A percentile compares a stretch with the other conserved stretches of the same genome.
These are phyloP conservation scores for Liparis tanakae DNA, from an alignment of 2,797 vertebrate species.

Conservation along the genomic window DNA sequence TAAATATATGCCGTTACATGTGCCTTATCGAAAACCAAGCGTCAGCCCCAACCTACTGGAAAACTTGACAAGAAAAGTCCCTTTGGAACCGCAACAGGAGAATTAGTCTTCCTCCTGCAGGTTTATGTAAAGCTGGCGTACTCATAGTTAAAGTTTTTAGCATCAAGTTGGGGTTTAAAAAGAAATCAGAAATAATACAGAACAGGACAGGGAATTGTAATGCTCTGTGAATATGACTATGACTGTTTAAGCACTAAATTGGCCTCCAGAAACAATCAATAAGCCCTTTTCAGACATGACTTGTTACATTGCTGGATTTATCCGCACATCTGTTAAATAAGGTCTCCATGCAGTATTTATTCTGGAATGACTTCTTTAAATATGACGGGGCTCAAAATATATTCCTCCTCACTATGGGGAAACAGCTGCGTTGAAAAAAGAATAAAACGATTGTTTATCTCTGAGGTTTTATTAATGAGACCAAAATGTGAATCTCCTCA, in stretches of 20 bases:
- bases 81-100: slow-evolving; percentile 25
- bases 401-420: slow-evolving; percentile 1
- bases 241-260: not conserved
- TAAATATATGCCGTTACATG: slow-evolving; percentile 45
- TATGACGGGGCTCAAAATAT: not conserved
- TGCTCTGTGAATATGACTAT: slow-evolving; percentile 19
- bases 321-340: not conserved
- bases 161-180: not conserved
- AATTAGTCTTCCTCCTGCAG: slow-evolving; percentile 9
- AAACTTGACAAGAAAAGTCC: slow-evolving; percentile 12
- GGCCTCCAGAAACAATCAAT: not conserved
- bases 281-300: slow-evolving; percentile 22
- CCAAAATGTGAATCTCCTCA: not conserved
- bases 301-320: not conserved
- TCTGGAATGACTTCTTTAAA: not conserved
- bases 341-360: not conserved
- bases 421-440: slow-evolving; percentile 8
- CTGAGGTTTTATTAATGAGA: not conserved
- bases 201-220: slow-evolving; percentile 19
- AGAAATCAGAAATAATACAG: not conserved
- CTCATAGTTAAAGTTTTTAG: slow-evolving; percentile 7
- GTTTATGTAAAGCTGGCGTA: slow-evolving; percentile 18
- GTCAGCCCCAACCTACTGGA: slow-evolving; percentile 3
- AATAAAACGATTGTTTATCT: slow-evolving; percentile 8
- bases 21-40: slow-evolving; percentile 40